Percentiles rank a stretch among this genome's conserved stretches.
Conservation (phyloP, 2,888 invertebrate genomes). For the Tachystola acroxantha region DNA sequence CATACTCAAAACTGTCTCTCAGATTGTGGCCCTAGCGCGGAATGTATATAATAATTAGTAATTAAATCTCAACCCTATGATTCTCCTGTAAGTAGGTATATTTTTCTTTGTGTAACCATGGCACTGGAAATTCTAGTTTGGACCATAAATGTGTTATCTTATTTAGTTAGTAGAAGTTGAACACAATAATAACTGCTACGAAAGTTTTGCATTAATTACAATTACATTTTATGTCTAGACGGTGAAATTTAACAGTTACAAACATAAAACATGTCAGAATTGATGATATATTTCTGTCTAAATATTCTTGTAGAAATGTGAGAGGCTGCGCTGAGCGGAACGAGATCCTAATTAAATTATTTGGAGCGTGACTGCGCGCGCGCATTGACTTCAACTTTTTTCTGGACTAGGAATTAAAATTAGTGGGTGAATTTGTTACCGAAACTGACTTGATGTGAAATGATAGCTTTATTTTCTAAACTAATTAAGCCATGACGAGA, state of each 20-base stretch:
- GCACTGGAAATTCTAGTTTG: too few relatives aligned
- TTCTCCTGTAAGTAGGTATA: too few relatives aligned
- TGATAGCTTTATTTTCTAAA: constrained; percentile 4
- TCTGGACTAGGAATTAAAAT: constrained; percentile 38
- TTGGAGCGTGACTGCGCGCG: constrained; percentile 59
- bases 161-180: too few relatives aligned
- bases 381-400: constrained; percentile 47
- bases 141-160: too few relatives aligned
- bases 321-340: constrained; percentile 57
- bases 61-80: too few relatives aligned
- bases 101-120: too few relatives aligned
- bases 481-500: too few relatives aligned
- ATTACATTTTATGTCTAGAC: constrained; percentile 8
- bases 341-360: constrained; percentile 74
- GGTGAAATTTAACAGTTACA: constrained; percentile 11
- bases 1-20: too few relatives aligned
- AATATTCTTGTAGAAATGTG: constrained; percentile 59
- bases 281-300: constrained; percentile 42
- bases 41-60: too few relatives aligned
- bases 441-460: constrained; percentile 11
- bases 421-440: constrained; percentile 20
- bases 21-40: too few relatives aligned
- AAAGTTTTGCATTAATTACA: constrained; percentile 4
- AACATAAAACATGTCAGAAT: constrained; percentile 38
- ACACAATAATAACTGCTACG: too few relatives aligned